A percentile compares a stretch with the other conserved stretches of the same genome.
These are phyloP conservation scores for Drosophila neoperkinsi DNA, from an alignment of 2,888 invertebrate species.

Conservation along the genomic window DNA sequence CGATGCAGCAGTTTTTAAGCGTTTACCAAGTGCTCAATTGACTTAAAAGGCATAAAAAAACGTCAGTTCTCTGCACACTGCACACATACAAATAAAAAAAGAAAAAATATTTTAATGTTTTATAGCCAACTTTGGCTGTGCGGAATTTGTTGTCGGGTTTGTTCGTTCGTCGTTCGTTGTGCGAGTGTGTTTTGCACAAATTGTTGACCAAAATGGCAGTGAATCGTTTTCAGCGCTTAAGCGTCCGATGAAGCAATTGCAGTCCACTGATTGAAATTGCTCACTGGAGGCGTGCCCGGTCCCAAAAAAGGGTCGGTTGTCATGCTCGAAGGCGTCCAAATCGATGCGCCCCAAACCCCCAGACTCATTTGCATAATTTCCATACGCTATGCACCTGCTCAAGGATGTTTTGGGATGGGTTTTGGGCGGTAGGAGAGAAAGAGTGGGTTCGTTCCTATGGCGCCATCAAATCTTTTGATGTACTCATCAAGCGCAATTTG, in stretches of 20 bases:
- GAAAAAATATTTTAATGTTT: constrained; percentile 49
- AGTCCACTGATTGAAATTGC: constrained; percentile 59
- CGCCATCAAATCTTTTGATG: constrained; percentile 62
- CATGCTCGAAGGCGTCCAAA: constrained; percentile 43
- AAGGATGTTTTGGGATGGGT: background rate
- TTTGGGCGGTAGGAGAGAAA: background rate
- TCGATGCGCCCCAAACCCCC: constrained; percentile 44
- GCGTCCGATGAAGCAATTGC: constrained; percentile 63
- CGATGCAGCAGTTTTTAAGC: constrained; percentile 13
- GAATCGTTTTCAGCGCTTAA: constrained; percentile 47
- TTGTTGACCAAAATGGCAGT: constrained; percentile 63
- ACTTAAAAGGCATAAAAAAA: constrained; percentile 23
- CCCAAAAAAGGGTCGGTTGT: constrained; percentile 55
- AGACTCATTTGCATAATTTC: constrained; percentile 62
- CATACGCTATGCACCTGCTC: constrained; percentile 45
- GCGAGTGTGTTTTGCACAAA: constrained; percentile 55
- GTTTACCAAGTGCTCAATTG: constrained; percentile 18
- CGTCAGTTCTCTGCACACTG: constrained; percentile 12
- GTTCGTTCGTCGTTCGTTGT: constrained; percentile 16
- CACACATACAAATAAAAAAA: constrained; percentile 1
- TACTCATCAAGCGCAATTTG: constrained; percentile 56
- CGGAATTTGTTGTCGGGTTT: constrained; percentile 50
- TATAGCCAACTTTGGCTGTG: constrained; percentile 61
- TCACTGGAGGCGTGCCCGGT: constrained; percentile 40
- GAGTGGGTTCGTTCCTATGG: constrained; percentile 34